Conservation (phyloP, 1,140 invertebrate genomes). For the Archivesica marissinica region DNA sequence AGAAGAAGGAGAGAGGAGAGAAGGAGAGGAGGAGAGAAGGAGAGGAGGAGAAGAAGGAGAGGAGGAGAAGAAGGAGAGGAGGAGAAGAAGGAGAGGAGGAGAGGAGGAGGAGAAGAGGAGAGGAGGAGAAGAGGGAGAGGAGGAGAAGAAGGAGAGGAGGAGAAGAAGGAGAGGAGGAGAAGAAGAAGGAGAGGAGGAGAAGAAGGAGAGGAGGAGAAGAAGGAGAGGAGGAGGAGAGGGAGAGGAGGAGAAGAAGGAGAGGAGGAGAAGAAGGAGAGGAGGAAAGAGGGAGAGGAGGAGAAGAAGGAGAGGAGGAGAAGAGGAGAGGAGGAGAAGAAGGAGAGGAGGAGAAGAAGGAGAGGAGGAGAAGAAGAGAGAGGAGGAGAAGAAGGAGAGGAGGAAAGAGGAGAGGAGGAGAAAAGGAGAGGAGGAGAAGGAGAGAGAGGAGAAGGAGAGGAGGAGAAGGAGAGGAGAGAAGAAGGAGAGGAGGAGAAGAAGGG, state of each 20-base stretch:
- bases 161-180: too few relatives aligned
- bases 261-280: background rate
- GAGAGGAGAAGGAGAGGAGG: background rate
- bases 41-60: background rate
- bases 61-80: background rate
- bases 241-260: background rate
- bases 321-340: background rate
- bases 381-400: background rate
- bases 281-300: background rate
- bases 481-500: background rate
- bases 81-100: background rate
- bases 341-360: too few relatives aligned
- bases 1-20: background rate
- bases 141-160: too few relatives aligned
- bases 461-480: background rate
- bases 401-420: background rate
- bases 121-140: too few relatives aligned
- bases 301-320: background rate
- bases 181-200: background rate
- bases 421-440: background rate
- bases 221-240: background rate
- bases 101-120: background rate
- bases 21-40: background rate
- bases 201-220: background rate
- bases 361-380: background rate